Evolutionary conservation across 2,113 vertebrate genomes (phyloP).

Genomic region (Copsychus sechellarum): DNA sequence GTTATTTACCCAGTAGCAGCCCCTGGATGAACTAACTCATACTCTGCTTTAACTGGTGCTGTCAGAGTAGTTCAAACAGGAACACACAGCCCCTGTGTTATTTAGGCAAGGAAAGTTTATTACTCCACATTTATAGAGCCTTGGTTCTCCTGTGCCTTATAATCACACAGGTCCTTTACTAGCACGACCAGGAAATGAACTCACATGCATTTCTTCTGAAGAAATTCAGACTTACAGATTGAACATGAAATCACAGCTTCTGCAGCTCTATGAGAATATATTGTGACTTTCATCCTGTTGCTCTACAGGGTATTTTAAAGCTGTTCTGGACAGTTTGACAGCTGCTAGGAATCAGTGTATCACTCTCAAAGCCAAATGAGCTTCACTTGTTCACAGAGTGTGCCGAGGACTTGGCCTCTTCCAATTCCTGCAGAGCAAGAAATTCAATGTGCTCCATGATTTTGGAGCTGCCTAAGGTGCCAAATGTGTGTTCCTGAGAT

Average conservation of each 20-base stretch:
- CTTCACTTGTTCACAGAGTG: not conserved
- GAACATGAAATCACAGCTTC: not conserved
- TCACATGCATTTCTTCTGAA: not conserved
- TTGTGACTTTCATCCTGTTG: not conserved
- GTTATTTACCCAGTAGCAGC: not conserved
- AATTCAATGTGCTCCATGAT: accelerated
- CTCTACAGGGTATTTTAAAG: not conserved
- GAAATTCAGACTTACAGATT: not conserved
- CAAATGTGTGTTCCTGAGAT: not conserved
- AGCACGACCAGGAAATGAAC: not conserved
- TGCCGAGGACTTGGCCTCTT: not conserved
- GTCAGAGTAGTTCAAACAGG: not conserved
- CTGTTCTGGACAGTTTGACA: not conserved
- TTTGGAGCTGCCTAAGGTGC: not conserved
- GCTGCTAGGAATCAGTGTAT: not conserved
- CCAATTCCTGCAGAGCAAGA: not conserved
- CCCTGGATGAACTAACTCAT: not conserved
- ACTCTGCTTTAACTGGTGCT: not conserved
- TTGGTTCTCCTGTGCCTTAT: not conserved
- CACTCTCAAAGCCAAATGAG: not conserved
- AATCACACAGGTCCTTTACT: slow-evolving; percentile 4
- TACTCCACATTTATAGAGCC: not conserved
- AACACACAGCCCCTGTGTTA: not conserved
- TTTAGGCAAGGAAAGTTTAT: not conserved
- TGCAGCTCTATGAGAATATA: not conserved